Evolutionary conservation across 2,797 vertebrate species (phyloP).

Genomic region (Sebastiscus tertius): DNA sequence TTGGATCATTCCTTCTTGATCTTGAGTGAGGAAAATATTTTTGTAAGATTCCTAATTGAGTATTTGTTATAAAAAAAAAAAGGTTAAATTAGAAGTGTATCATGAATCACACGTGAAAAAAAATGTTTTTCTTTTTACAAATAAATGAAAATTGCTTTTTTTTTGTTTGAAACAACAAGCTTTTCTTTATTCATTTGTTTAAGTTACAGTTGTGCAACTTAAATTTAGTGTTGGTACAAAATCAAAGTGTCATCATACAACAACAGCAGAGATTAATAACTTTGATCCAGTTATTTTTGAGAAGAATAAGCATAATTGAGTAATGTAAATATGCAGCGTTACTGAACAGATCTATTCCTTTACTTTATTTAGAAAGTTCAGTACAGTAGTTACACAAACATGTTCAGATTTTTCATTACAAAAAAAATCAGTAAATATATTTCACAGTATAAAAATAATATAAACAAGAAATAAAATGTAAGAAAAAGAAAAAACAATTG

Average conservation of each 20-base stretch:
- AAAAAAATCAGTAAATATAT: no score
- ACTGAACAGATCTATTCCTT: background rate
- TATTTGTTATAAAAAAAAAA: conserved; percentile 24
- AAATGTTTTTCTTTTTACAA: conserved; percentile 59
- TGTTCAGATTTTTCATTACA: no score
- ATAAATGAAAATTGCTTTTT: conserved; percentile 47
- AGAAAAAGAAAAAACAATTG: no score
- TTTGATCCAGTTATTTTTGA: background rate
- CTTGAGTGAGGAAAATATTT: conserved; percentile 37
- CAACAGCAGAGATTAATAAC: background rate
- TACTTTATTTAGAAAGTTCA: no score
- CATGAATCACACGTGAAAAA: background rate
- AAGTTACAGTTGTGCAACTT: background rate
- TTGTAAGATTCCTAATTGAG: conserved; percentile 39
- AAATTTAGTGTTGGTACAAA: conserved; percentile 32
- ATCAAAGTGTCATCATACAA: conserved; percentile 7
- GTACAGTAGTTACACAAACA: no score
- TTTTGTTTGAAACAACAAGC: background rate
- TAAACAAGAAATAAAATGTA: no score
- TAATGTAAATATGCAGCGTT: background rate
- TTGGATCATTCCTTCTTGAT: background rate
- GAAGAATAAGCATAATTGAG: background rate
- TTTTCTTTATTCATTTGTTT: background rate
- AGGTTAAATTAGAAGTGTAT: background rate
- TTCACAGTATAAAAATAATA: no score